Percentiles rank a stretch among this genome's conserved stretches.
phyloP scores from a whole-genome alignment of 2,113 vertebrate species.

The Psilopogon haemacephalus region DNA sequence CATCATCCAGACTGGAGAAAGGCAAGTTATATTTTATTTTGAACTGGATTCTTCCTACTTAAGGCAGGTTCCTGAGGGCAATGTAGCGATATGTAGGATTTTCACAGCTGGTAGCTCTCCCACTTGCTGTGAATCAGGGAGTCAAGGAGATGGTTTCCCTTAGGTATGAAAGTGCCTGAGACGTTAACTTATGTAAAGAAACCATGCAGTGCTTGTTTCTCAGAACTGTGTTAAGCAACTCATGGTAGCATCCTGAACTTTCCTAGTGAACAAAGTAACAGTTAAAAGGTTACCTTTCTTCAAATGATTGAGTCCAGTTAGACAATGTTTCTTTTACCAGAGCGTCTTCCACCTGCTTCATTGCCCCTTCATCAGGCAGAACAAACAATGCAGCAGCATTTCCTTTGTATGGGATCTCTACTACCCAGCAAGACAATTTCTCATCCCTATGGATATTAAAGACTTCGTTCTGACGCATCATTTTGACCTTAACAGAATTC shows the following conservation, averaged over 20 bases:
- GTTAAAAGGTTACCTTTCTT: conserved; percentile 18
- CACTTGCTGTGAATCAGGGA: background rate
- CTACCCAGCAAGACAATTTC: conserved; percentile 15
- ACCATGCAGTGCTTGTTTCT: background rate
- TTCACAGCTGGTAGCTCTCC: background rate
- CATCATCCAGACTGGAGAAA: background rate
- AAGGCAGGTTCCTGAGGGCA: background rate
- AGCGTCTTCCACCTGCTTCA: conserved; percentile 45
- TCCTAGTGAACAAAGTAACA: background rate
- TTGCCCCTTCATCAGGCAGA: conserved; percentile 55
- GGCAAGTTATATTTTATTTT: background rate
- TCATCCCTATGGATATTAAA: conserved; percentile 60
- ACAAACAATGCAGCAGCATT: conserved; percentile 30
- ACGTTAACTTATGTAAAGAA: background rate
- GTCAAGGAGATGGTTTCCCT: background rate
- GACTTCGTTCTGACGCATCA: conserved; percentile 74
- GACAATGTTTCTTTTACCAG: conserved; percentile 34
- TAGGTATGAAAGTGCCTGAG: rapidly evolving
- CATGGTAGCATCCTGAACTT: background rate
- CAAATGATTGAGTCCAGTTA: conserved; percentile 26
- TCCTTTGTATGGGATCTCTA: conserved; percentile 50
- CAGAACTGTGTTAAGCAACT: background rate
- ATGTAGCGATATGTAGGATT: rapidly evolving
- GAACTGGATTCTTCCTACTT: background rate
- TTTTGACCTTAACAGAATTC: conserved; percentile 76